A percentile compares a stretch with the other conserved stretches of the same genome.
These are phyloP conservation scores for Allacma fusca DNA, from an alignment of 2,888 invertebrate genomes.

Conservation along the genomic window DNA sequence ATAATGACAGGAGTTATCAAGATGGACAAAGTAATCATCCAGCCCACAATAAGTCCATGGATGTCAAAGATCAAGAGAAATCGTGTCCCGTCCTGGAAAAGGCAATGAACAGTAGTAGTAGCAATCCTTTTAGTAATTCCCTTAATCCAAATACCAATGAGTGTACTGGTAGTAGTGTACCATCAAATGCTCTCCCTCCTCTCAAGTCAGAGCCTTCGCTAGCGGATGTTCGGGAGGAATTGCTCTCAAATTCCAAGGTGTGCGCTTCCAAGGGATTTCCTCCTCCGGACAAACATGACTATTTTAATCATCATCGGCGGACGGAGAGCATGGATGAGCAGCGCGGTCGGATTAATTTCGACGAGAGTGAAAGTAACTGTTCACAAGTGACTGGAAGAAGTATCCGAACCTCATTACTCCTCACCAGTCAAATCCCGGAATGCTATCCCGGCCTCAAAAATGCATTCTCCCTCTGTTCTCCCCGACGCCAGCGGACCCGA, in stretches of 20 bases:
- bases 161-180: background rate
- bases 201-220: background rate
- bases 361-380: constrained; percentile 23
- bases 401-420: constrained; percentile 58
- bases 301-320: constrained; percentile 46
- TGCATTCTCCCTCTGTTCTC: constrained; percentile 58
- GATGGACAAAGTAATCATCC: constrained; percentile 24
- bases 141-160: background rate
- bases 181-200: background rate
- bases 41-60: background rate
- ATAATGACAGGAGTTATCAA: constrained; percentile 11
- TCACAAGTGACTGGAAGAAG: constrained; percentile 39
- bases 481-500: constrained; percentile 56
- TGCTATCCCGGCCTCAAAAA: constrained; percentile 41
- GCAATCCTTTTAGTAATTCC: constrained; percentile 23
- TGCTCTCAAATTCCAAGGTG: constrained; percentile 22
- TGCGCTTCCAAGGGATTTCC: constrained; percentile 16
- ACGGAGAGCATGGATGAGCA: constrained; percentile 57
- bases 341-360: constrained; percentile 28
- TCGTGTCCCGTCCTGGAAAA: background rate
- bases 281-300: constrained; percentile 6
- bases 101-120: background rate
- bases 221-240: background rate
- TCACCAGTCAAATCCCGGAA: constrained; percentile 47
- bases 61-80: background rate